Percentiles rank a stretch among this genome's conserved stretches.
phyloP scores from a whole-genome alignment of 2,797 vertebrate genomes.

The Falco naumanni region DNA sequence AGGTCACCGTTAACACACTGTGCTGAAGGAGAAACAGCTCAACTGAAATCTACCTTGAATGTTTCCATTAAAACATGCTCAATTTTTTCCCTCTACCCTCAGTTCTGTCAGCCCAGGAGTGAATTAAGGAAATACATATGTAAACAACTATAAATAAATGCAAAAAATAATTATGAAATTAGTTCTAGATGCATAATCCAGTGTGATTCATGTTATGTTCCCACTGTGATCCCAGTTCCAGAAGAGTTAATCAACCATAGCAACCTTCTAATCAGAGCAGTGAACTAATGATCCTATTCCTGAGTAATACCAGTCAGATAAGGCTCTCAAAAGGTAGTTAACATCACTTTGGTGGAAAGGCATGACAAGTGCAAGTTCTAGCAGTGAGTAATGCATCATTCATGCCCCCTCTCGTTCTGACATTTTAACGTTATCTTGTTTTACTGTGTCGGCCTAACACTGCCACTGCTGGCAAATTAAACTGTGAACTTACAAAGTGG shows the following conservation, averaged over 20 bases:
- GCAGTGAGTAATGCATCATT: constrained; percentile 85
- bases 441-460: constrained; percentile 86
- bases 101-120: constrained; percentile 19
- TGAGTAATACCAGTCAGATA: constrained; percentile 82
- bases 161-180: constrained; percentile 80
- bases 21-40: constrained; percentile 52
- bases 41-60: constrained; percentile 35
- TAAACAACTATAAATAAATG: constrained; percentile 75
- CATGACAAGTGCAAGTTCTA: constrained; percentile 83
- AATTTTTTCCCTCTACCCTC: constrained; percentile 21
- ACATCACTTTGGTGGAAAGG: constrained; percentile 84
- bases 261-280: constrained; percentile 80
- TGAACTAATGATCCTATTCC: constrained; percentile 84
- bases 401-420: constrained; percentile 81
- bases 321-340: constrained; percentile 85
- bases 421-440: constrained; percentile 87
- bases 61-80: constrained; percentile 32
- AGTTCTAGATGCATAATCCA: constrained; percentile 77
- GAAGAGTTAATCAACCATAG: constrained; percentile 85
- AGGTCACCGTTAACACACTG: constrained; percentile 42
- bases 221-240: constrained; percentile 76
- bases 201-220: constrained; percentile 71
- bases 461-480: constrained; percentile 84
- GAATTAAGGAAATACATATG: constrained; percentile 70
- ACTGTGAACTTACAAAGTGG: constrained; percentile 85